Conservation (phyloP, 2,797 vertebrate genomes). For the Yasuhikotakia modesta region DNA sequence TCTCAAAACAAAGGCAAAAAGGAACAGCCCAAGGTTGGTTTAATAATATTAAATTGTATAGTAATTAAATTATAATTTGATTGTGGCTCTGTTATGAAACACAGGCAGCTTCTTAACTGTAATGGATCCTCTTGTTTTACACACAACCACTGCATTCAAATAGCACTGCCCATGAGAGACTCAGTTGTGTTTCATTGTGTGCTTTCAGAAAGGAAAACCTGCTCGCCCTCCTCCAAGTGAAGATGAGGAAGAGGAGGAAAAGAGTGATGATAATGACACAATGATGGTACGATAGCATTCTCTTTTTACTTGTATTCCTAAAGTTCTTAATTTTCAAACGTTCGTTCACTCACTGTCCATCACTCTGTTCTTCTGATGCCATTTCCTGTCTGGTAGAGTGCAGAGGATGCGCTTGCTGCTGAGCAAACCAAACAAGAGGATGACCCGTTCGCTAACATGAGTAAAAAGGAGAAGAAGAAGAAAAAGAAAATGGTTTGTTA, state of each 20-base stretch:
- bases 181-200: neutral
- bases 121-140: neutral
- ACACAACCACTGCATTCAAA: neutral
- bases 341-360: neutral
- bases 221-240: slow-evolving; percentile 52
- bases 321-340: neutral
- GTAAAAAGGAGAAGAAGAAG: slow-evolving; percentile 93
- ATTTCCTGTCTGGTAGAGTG: slow-evolving; percentile 63
- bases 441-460: slow-evolving; percentile 83
- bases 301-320: neutral
- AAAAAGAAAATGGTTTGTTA: slow-evolving; percentile 84
- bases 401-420: slow-evolving; percentile 73
- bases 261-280: slow-evolving; percentile 69
- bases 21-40: slow-evolving; percentile 61
- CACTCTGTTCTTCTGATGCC: neutral
- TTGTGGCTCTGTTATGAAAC: neutral
- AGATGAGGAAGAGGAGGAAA: slow-evolving; percentile 67
- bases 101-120: neutral
- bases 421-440: slow-evolving; percentile 70
- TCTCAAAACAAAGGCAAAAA: slow-evolving; percentile 65
- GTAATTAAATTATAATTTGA: neutral
- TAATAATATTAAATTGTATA: neutral
- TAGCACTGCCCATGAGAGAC: too few species aligned
- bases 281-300: slow-evolving; percentile 69
- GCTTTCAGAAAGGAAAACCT: slow-evolving; percentile 66